phyloP scores from a whole-genome alignment of 2,797 vertebrate species.

The Synaphobranchus kaupii region DNA sequence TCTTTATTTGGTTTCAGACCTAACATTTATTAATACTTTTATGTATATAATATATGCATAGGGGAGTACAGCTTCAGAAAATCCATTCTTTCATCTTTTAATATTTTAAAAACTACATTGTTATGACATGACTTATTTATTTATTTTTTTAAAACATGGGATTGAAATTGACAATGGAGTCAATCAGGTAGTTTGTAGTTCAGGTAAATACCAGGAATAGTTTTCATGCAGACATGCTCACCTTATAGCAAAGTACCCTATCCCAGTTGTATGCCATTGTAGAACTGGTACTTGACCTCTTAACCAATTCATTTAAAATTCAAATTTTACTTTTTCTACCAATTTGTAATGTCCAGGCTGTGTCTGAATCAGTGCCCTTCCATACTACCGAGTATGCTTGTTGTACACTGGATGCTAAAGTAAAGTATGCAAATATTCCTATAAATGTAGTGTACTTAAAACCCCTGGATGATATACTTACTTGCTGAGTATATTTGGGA shows the following conservation, averaged over 20 bases:
- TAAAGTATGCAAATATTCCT: no score
- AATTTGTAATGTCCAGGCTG: not conserved
- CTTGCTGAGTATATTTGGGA: no score
- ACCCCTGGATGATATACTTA: no score
- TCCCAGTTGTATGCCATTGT: not conserved
- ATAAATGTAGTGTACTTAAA: no score
- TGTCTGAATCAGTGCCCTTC: no score
- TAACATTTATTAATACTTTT: not conserved
- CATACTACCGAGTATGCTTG: no score
- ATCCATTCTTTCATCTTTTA: no score
- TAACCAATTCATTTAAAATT: not conserved
- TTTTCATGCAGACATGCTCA: not conserved
- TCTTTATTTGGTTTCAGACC: not conserved
- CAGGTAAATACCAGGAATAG: not conserved
- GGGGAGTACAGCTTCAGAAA: no score
- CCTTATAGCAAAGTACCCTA: not conserved
- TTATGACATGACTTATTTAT: no score
- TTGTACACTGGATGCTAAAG: no score
- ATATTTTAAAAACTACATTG: no score
- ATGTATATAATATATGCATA: not conserved
- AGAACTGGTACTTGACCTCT: not conserved
- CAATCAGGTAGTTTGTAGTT: not conserved
- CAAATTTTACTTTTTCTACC: not conserved
- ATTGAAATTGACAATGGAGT: not conserved
- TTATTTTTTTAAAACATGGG: not conserved